Base-by-base conservation (phyloP, 2,797 vertebrate species). In the Anisognathus igniventris region DNA sequence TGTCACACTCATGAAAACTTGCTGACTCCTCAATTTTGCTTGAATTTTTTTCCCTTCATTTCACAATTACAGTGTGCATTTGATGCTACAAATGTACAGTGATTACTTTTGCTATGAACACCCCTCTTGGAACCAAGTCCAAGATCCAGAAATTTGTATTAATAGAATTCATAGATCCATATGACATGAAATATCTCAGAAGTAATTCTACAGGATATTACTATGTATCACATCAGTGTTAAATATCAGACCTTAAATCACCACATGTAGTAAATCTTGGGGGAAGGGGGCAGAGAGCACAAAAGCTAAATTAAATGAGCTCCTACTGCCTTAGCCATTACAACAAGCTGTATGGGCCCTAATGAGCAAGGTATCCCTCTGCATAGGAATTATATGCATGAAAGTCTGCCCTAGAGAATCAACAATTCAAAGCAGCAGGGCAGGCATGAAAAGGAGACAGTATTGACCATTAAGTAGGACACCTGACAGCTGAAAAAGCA, bases 371-470 rank as follows among this genome's bases (percentile, higher is more conserved):
- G 31, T 74, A 83, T 57, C 65, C 44, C 57, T 79, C 90, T 90
- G 64, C 64, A 67, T 11, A 86, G 57, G 68, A 74, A 88, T 85
- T 77, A 45, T 10, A 90, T 50, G 57, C 61, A 61, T 92, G 79
- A 16, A 80, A 94, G 53, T 20, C 53, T 90, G 79, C 79, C 92
- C 65, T 67, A 75, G 21, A 83, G 37, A 92, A 95, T 70, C 79
- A 87, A 82, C 82, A 94, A 79, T 60, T 94, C 82, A 83, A 76
- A 91, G 85, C 37, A 95, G 72, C 58, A 80, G 21, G 40, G 48
- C 56, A 77, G 58, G 61, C 7, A 2, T 53, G 64, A 79, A 79
- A 84, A 90, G 51, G 82, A 90, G 67, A 73, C 39, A 54, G 81
- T 54, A 64, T 30, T 79, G 60, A 56, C 48, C 30, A 45, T 44